Conservation (phyloP, 2,797 vertebrate genomes). For the Cossypha heuglini region DNA sequence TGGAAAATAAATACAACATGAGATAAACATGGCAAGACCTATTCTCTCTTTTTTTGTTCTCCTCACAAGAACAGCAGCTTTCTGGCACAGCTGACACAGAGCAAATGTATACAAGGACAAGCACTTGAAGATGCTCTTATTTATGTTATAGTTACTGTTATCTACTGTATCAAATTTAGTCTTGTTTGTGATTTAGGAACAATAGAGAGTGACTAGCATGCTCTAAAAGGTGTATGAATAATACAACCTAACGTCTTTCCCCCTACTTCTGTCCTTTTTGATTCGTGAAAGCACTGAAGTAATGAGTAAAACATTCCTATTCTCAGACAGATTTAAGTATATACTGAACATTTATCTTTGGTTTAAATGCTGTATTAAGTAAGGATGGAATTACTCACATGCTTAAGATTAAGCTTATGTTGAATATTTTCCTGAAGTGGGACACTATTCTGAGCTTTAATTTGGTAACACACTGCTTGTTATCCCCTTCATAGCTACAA, state of each 20-base stretch:
- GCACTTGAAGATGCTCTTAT: background rate
- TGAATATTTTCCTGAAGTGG: background rate
- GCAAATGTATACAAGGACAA: background rate
- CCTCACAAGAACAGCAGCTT: background rate
- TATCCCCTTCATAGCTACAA: background rate
- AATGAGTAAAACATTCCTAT: background rate
- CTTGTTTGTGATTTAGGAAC: background rate
- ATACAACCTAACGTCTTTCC: background rate
- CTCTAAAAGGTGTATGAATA: background rate
- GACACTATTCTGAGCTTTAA: background rate
- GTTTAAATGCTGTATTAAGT: background rate
- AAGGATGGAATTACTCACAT: background rate
- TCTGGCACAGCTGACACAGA: background rate
- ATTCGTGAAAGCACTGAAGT: background rate
- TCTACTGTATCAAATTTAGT: background rate
- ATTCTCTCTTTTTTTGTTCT: fast-evolving
- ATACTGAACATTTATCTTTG: background rate
- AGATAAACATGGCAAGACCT: background rate
- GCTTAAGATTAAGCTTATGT: background rate
- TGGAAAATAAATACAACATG: background rate
- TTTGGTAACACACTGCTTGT: conserved; percentile 4
- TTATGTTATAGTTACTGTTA: background rate
- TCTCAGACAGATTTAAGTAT: background rate
- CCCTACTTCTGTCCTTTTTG: background rate
- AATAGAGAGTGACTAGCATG: background rate